These are phyloP conservation scores for Lytechinus variegatus DNA, from an alignment of 35 echinoderm and acorn worm species.

Conservation along the genomic window DNA sequence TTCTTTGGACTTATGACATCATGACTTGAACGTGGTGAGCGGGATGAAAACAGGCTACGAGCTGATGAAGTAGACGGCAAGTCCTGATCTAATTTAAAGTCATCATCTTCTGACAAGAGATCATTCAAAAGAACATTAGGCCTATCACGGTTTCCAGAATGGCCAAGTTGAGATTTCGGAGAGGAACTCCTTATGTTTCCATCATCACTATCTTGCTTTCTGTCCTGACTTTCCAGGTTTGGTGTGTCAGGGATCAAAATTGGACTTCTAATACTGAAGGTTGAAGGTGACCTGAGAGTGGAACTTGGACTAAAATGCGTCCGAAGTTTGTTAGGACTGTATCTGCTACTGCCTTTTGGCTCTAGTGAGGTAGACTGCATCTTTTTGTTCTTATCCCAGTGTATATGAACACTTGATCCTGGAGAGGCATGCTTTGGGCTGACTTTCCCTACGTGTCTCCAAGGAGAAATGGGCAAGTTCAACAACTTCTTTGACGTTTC, in stretches of 20 bases:
- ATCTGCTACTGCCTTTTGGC: neutral
- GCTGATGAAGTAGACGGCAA: neutral
- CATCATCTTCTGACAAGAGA: neutral
- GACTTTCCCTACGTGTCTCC: neutral
- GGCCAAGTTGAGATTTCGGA: neutral
- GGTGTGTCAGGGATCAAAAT: neutral
- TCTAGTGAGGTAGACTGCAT: neutral
- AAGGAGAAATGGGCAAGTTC: neutral
- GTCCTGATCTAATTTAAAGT: neutral
- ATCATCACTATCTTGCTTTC: neutral
- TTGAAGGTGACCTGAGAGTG: neutral
- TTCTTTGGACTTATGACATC: neutral
- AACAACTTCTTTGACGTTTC: neutral
- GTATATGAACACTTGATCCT: neutral
- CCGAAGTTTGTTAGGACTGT: neutral
- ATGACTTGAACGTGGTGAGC: neutral
- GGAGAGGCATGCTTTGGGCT: neutral
- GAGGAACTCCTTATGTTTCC: neutral
- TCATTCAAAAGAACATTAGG: neutral
- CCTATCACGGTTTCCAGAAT: neutral
- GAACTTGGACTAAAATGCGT: neutral
- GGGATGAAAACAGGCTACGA: neutral
- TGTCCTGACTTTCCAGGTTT: neutral
- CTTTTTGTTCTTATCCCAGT: neutral
- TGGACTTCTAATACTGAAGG: neutral